Evolutionary conservation across 2,797 vertebrate species (phyloP), one percentile per base, ranked within the genome.

Genomic region (Ambastaia sidthimunki): DNA sequence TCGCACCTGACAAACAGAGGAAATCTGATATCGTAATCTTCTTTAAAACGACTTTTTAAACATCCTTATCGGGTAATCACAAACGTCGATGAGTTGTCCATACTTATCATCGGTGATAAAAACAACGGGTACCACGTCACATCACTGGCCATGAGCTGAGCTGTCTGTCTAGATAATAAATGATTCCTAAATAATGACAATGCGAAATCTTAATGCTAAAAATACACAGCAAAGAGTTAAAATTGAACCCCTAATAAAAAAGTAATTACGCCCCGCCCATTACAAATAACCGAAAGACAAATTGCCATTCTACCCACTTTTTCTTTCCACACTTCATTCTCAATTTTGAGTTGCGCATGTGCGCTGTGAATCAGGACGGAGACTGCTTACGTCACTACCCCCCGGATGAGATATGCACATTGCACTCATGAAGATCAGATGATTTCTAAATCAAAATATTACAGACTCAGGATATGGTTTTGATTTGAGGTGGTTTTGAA

Each of bases 281-380:
- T 37, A 3, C 4, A 37, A 37, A 37, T 3, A 5, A 37, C 34
- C 2, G 1, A 37, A 37, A 3, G 34, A 5, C 0, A 37, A 10
- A 41, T 41, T 9, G 37, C 37, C 37, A 41, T 41, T 41, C 37
- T 41, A 10, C 37, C 7, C 9, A 41, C 37, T 41, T 41, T 1
- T 41, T 41, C 37, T 41, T 41, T 10, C 9, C 37, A 41, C 13
- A 52, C 5, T 52, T 54, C 9, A 9, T 7, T 19, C 52, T 25
- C 34, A 18, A 60, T 18, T 76, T 34, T 44, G 28, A 66, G 4
- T 55, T 62, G 60, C 62, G 23, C 83, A 72, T 79, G 81, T 59
- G 76, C 25, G 55, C 18, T 63, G 19, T 7, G 18, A 34, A 66
- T 23, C 34, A 71, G 50, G 41, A 73, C n/a, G 4, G 6, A 18